Evolutionary conservation across 2,797 vertebrate species (phyloP), one percentile per base, ranked within the genome.

Genomic region (Tinamus major): DNA sequence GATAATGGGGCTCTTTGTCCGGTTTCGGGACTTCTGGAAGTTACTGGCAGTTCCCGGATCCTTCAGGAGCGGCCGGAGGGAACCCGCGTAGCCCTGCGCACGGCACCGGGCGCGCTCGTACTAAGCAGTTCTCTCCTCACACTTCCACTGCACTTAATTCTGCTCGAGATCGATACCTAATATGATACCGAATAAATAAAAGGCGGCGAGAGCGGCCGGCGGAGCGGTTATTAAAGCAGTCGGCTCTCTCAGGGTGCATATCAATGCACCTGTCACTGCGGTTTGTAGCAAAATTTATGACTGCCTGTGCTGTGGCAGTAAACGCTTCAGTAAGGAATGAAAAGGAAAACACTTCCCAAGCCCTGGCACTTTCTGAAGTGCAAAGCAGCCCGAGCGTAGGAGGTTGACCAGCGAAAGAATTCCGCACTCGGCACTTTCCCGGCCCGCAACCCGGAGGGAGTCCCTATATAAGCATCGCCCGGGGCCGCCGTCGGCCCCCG

Each of bases 211-310:
- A 97, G 96, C 92, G 96, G 96, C 97, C 96, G 96, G 97, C 94
- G 97, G 96, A 97, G 97, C 96, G 97, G 98, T 98, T 98, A 98
- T 98, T 98, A 98, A 94, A 97, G 97, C 97, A 98, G 98, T 97
- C 96, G 92, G 97, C 97, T 98, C 97, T 97, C 97, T 98, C 98
- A 97, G 98, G 97, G 98, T 97, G 99, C 99, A 99, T 99, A 99
- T 99, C 98, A 99, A 99, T 99, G 98, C 99, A 99, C 99, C 99
- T 99, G 99, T 99, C 99, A 99, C 96, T 98, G 98, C 97, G 98
- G 98, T 98, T 98, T 98, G 98, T 98, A 97, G 98, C 98, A 98
- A 98, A 99, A 99, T 99, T 99, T 99, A 99, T 99, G 99, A 98
- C 98, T 98, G 95, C 98, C 97, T 98, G 98, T 98, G 96, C 98